A percentile compares a stretch with the other conserved stretches of the same genome.
These are phyloP conservation scores for Nannospalax galili DNA, from an alignment of 2,113 vertebrate species.

Conservation along the genomic window DNA sequence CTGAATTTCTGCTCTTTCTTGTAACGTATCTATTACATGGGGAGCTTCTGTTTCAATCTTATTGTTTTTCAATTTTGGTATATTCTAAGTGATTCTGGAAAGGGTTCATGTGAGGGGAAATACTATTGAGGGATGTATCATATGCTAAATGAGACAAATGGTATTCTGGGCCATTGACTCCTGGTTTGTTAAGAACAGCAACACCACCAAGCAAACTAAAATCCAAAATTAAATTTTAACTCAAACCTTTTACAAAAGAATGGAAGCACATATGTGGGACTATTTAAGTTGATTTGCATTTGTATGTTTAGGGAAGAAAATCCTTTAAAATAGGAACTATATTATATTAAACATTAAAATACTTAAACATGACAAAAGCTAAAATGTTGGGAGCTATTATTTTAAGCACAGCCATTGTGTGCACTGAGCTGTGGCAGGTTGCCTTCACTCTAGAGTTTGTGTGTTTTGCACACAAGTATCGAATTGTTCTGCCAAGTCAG, in stretches of 20 bases:
- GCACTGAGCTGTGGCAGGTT: too few species aligned
- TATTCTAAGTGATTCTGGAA: conserved; percentile 7
- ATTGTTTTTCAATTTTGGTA: background rate
- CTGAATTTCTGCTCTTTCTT: background rate
- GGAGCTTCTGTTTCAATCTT: background rate
- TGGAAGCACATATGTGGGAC: background rate
- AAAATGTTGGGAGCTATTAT: background rate
- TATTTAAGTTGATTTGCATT: conserved; percentile 4
- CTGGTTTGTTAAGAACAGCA: background rate
- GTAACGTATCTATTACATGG: background rate
- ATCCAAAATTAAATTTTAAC: background rate
- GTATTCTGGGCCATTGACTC: background rate
- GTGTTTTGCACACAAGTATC: too few species aligned
- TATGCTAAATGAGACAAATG: background rate
- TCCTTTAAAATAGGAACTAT: conserved; percentile 5
- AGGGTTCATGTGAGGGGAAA: background rate
- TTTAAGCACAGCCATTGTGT: too few species aligned
- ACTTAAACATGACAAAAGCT: background rate
- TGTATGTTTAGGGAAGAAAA: conserved; percentile 15
- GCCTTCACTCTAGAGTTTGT: too few species aligned
- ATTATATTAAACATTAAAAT: background rate
- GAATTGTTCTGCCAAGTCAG: too few species aligned
- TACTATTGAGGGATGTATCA: background rate
- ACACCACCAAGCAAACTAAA: background rate
- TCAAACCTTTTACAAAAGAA: background rate